Percentiles rank a stretch among this genome's conserved stretches.
Evolutionary conservation across 1,140 invertebrate genomes (phyloP).

Genomic region (Drosophila kanapiae): DNA sequence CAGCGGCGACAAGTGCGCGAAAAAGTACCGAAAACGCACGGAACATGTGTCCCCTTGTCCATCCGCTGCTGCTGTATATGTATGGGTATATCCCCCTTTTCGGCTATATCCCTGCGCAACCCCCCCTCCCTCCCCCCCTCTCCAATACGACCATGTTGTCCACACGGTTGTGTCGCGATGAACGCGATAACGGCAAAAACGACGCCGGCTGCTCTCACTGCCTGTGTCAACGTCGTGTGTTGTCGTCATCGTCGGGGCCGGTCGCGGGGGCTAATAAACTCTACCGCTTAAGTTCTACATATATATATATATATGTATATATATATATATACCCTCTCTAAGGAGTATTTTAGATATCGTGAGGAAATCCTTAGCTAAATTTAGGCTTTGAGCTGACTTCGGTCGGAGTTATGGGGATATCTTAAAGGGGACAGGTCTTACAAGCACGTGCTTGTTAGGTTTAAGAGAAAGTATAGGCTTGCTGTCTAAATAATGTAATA

Average conservation of each 20-base stretch:
- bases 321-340: slow-evolving; percentile 12
- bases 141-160: slow-evolving; percentile 41
- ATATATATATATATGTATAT: not conserved
- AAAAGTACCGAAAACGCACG: slow-evolving; percentile 57
- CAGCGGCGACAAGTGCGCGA: slow-evolving; percentile 65
- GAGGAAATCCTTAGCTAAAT: not conserved
- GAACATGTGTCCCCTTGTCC: slow-evolving; percentile 61
- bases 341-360: not conserved
- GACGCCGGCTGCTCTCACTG: slow-evolving; percentile 49
- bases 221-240: slow-evolving; percentile 30
- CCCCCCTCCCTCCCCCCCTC: slow-evolving; percentile 7
- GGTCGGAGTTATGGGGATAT: too few relatives aligned
- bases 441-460: too few relatives aligned
- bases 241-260: slow-evolving; percentile 9
- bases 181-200: slow-evolving; percentile 58
- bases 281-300: slow-evolving; percentile 37
- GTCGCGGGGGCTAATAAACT: slow-evolving; percentile 71
- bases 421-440: too few relatives aligned
- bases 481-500: too few relatives aligned
- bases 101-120: slow-evolving; percentile 1
- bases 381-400: too few relatives aligned
- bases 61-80: not conserved
- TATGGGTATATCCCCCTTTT: slow-evolving; percentile 9
- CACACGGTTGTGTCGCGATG: slow-evolving; percentile 58
- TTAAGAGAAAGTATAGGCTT: too few relatives aligned